phyloP scores from a whole-genome alignment of 2,797 vertebrate genomes.

The Aselliscus stoliczkanus region DNA sequence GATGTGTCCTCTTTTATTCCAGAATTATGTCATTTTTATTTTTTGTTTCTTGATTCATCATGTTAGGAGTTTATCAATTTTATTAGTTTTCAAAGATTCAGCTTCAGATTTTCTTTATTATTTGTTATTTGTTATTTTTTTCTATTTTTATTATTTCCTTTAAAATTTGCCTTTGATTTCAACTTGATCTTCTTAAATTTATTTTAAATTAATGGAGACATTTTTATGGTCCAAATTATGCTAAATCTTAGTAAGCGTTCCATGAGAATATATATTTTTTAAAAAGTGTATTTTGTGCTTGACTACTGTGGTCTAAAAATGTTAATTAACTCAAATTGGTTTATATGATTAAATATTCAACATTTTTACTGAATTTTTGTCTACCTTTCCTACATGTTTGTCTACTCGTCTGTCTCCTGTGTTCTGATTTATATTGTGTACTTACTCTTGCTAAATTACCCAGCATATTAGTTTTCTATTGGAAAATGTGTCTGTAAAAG shows the following conservation, averaged over 20 bases:
- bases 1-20: not conserved
- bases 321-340: not conserved
- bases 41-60: not conserved
- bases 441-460: not conserved
- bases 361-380: not conserved
- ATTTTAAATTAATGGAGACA: not conserved
- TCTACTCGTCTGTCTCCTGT: not conserved
- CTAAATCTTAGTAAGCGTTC: not conserved
- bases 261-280: not conserved
- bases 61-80: not conserved
- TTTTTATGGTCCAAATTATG: not conserved
- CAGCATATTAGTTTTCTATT: not conserved
- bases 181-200: not conserved
- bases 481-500: not conserved
- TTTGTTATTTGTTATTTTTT: not conserved
- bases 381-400: not conserved
- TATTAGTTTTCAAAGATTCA: not conserved
- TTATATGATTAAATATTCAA: not conserved
- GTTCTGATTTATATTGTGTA: not conserved
- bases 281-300: not conserved
- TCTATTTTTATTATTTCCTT: not conserved
- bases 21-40: not conserved
- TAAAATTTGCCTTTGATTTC: not conserved
- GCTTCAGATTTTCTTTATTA: not conserved
- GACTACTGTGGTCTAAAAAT: not conserved